Base-by-base conservation (phyloP, 2,113 vertebrate genomes). In the Cryptotis parvus region DNA sequence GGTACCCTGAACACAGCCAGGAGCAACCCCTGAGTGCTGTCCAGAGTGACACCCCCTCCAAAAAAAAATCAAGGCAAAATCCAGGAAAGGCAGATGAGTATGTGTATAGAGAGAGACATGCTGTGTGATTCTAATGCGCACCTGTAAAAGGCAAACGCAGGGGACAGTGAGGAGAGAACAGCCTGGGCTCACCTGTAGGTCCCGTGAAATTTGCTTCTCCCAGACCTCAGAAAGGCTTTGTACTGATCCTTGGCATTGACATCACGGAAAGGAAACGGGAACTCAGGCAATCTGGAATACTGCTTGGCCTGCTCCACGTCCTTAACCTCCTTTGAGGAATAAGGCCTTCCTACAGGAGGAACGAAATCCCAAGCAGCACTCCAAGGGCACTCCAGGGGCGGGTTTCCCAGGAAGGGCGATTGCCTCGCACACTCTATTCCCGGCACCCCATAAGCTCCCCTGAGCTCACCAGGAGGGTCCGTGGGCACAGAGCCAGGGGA, bases 271-370 rank as follows among this genome's bases (percentile, higher is more conserved):
- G 95, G 41, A 69, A 20, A 97, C 87, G 35, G 91, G 85, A 31
- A 78, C 33, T 4, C 93, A 87, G 91, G 85, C 15, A 22, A 4
- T 49, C 2, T 80, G 27, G 6, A 27, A 10, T 2, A 90, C 80
- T 35, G 75, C 22, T 86, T 69, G 7, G 79, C 76, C 91, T 94
- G 94, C 15, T 93, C 66, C 8, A 92, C 72, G 26, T 96, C 68
- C 4, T 95, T 92, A 37, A 95, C 85, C 87, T 97, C 92, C 83
- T 93, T 97, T 73, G 52, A 35, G 4, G 90, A 96, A 41, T 65
- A 92, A 1, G 33, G 74, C 89, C 90, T 95, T 75, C 97, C 98
- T 99, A 73, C 0, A 69, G 83, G 24, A 83, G 24, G 55, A 22
- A 58, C 55, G 33, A 75, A 79, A 58, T 6, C 61, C 80, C 29